Evolutionary conservation across 2,888 invertebrate genomes (phyloP), one percentile per base, ranked within the genome.

Genomic region (Oscheius sp.): DNA sequence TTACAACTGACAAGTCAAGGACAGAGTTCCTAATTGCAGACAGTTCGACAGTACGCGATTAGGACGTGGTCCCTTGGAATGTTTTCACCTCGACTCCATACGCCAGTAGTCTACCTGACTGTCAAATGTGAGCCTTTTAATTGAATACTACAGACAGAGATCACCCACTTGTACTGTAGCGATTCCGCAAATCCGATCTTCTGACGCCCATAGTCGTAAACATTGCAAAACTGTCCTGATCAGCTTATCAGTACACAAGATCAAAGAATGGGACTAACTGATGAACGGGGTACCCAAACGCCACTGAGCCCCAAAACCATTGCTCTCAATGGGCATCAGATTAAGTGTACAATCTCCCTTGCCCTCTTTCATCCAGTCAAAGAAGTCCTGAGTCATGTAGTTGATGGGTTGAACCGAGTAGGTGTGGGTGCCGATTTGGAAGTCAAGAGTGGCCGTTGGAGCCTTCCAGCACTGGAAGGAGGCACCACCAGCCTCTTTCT

Each of bases 361-460:
- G 29, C 62, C 62, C 42, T 62, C 62, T n/a, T 62, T 35, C 62
- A 62, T 62, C 62, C 62, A 62, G n/a, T 62, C 62, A 13, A 62
- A 42, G 35, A 32, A 62, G 10, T 42, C 62, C n/a, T 62, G 62
- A 1, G 37, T n/a, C 62, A 62, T 62, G 42, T 62, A 62, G 29
- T 62, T 62, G 42, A 62, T 62, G 3, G 62, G 62, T n/a, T 62
- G 62, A 10, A 62, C 42, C 5, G 62, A 62, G 33, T 62, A 62
- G 2, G 62, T 62, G 5, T 62, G 3, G 42, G 62, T 9, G 5
- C 62, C 62, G 11, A 62, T 62, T 3, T 10, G 33, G n/a, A 62
- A 62, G 47, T 62, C 62, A 2, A 62, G 21, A 29, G n/a, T 62
- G 42, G 2, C 62, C 7, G 33, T 33, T 2, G 62, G 62, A 1